Base-by-base conservation (phyloP, 2,888 invertebrate species). In the Cephus runcator region DNA sequence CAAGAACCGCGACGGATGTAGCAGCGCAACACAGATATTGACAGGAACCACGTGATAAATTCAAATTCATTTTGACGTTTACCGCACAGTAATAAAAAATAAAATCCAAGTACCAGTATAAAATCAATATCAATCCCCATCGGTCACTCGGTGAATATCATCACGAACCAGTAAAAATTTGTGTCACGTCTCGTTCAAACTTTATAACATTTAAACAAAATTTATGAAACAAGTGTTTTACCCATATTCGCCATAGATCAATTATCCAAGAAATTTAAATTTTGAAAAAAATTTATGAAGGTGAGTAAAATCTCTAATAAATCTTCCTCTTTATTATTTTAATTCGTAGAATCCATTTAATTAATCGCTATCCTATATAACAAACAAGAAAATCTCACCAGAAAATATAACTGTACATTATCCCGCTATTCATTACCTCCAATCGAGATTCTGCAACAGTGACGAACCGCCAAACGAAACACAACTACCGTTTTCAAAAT, bases 1-100 rank as follows among this genome's bases (percentile, higher is more conserved):
- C 86, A 86, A 89, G 87, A 86, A 79, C 82, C 86, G 84, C 83
- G 85, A 81, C 86, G 87, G 89, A 88, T 82, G 87, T 75, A 81
- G 79, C 77, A 73, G 78, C 77, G 77, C 80, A 74, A 77, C 73
- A 79, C 79, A 80, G 77, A 78, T 68, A 69, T 56, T 78, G 81
- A 75, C 82, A 76, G 76, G 75, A 78, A 79, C 76, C 88, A 86
- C 85, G 85, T 88, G 85, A 84, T 30, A 75, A 40, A 56, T 73
- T 69, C 31, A 69, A 69, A 69, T 71, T 31, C 33, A 23, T 31
- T 33, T 31, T 71, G 71, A 71, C 71, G 34, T 71, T 71, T 71
- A 71, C 15, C 31, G 23, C 12, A 31, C 31, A 15, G 12, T 71
- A 71, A 31, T 30, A 40, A 56, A 40, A 56, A 56, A 12, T 12